Percentiles rank a stretch among this genome's conserved stretches.
Evolutionary conservation across 1,140 invertebrate species (phyloP).

Genomic region (Nasonia longicornis): DNA sequence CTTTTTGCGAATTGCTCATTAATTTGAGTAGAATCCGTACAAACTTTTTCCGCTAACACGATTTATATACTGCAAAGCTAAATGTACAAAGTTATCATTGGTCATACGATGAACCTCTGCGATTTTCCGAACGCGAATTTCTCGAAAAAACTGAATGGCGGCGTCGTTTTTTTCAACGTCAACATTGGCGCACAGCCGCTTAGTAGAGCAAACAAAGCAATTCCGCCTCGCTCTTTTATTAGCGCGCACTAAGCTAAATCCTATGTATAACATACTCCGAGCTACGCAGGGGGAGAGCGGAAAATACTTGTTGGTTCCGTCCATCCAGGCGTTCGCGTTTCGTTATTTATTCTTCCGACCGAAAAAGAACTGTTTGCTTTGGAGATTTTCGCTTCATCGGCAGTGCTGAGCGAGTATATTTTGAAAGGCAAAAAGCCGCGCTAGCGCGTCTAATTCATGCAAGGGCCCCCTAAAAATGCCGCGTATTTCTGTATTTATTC

Average conservation of each 20-base stretch:
- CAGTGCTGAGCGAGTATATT: constrained; percentile 1
- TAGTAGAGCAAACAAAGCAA: constrained; percentile 23
- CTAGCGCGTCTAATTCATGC: neutral
- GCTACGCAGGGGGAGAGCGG: neutral
- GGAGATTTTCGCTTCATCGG: constrained; percentile 29
- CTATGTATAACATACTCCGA: neutral
- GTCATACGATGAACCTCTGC: too few relatives aligned
- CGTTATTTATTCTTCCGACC: constrained; percentile 40
- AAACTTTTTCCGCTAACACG: too few relatives aligned
- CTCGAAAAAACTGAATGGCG: neutral
- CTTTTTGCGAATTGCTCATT: neutral
- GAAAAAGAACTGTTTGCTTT: constrained; percentile 32
- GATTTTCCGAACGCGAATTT: too few relatives aligned
- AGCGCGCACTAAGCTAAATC: neutral
- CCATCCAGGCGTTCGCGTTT: neutral
- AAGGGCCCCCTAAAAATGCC: neutral
- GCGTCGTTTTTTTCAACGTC: neutral
- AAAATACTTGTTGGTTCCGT: neutral
- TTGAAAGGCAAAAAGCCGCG: constrained; percentile 6
- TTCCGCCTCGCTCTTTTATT: constrained; percentile 30
- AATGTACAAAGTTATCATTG: too few relatives aligned
- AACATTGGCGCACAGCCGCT: neutral
- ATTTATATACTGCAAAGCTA: too few relatives aligned
- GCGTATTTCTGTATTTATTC: neutral
- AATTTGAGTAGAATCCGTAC: neutral